phyloP scores from a whole-genome alignment of 1,140 invertebrate genomes.

The Phortica variegata region DNA sequence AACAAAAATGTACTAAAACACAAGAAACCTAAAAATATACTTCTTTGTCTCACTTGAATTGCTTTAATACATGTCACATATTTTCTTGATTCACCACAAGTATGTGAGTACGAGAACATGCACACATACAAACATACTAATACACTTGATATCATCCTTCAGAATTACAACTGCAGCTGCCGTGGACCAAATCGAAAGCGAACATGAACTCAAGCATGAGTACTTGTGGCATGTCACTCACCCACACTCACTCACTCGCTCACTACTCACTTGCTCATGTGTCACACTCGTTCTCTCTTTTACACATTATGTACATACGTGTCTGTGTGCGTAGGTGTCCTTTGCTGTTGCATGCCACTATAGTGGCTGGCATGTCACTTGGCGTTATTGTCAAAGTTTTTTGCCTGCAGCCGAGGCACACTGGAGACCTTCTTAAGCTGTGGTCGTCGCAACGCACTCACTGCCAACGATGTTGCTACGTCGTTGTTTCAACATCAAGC shows the following conservation, averaged over 20 bases:
- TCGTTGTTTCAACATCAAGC: background rate
- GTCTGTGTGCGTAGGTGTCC: background rate
- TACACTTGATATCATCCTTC: constrained; percentile 50
- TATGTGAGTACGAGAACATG: background rate
- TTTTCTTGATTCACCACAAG: no score
- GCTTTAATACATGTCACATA: no score
- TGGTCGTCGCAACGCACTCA: constrained; percentile 3
- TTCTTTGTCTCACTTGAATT: no score
- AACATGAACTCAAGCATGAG: background rate
- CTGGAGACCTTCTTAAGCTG: constrained; percentile 20
- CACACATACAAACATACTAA: constrained; percentile 3
- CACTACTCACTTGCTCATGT: no score
- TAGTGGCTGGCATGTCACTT: constrained; percentile 43
- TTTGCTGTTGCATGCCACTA: background rate
- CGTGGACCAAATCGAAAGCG: background rate
- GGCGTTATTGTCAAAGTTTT: constrained; percentile 38
- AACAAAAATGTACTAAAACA: no score
- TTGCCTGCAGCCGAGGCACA: constrained; percentile 21
- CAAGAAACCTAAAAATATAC: no score
- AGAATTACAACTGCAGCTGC: constrained; percentile 41
- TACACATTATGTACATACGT: background rate
- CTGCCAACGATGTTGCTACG: constrained; percentile 1
- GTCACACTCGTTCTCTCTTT: no score
- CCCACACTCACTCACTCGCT: background rate
- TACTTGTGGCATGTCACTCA: constrained; percentile 1